Evolutionary conservation across 2,113 vertebrate genomes (phyloP), one percentile per base, ranked within the genome.

Genomic region (Microcebus griseorufus): DNA sequence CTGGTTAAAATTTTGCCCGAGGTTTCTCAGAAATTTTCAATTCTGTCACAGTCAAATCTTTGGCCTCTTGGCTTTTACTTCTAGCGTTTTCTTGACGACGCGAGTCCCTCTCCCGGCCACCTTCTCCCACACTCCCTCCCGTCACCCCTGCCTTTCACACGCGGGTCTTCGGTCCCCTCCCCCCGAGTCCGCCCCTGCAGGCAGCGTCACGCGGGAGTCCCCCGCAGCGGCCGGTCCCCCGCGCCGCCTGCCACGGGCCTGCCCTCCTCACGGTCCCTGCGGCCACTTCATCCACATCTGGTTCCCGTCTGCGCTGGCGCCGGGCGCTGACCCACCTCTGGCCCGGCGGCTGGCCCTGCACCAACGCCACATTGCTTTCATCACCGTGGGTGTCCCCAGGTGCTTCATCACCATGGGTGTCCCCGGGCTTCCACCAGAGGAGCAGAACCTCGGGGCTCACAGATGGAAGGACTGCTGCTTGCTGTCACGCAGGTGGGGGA

Each of bases 41-140:
- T 17, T 42, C 29, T 53, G 51, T 22, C 17, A 25, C 20, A 34
- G 27, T 34, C 10, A 14, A 9, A 12, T 37, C 6, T 18, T 42
- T 23, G 53, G 65, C 11, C 14, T 37, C 17, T 37, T 37, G 45
- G 17, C 37, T 80, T 23, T 34, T 11, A 14, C 7, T 23, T n/a
- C 10, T 32, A 23, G 5, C 32, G 6, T 53, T 42, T 34, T 88
- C 18, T 29, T 79, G 32, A 9, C 29, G 55, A 53, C 1, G 2
- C 0, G 17, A 9, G 14, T 37, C 23, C 23, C n/a, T 11, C 5
- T 42, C 55, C 55, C 0, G 3, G 6, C 3, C 51, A 1, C 13
- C 0, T 2, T 18, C 53, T 18, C 17, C 64, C 9, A 0, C 7
- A 0, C 16, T 1, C 6, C 58, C 69, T 29, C 9, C 84, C 6